A percentile compares a stretch with the other conserved stretches of the same genome.
Conservation (phyloP, 2,113 vertebrate species). For the Leiothrix lutea region DNA sequence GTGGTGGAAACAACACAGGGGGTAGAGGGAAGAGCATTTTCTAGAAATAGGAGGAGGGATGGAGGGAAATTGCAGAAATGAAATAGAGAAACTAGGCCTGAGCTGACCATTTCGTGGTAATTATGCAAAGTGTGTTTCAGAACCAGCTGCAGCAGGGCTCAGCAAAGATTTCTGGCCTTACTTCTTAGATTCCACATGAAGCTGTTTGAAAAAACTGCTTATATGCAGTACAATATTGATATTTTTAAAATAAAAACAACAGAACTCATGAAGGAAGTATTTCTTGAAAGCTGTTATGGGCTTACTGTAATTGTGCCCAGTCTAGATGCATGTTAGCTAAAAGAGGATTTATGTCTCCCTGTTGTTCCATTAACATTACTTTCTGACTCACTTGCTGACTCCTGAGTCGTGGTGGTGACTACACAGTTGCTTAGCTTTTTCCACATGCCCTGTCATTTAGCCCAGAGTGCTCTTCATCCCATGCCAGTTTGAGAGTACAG, state of each 20-base stretch:
- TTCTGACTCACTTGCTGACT: constrained; percentile 24
- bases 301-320: not conserved
- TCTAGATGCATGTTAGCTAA: not conserved
- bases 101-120: not conserved
- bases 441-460: not conserved
- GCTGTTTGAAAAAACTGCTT: not conserved
- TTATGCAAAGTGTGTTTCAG: constrained; percentile 15
- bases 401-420: not conserved
- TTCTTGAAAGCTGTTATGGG: not conserved
- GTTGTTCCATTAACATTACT: not conserved
- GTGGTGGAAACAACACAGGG: not conserved
- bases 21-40: not conserved
- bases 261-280: not conserved
- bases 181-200: not conserved
- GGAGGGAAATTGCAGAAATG: not conserved
- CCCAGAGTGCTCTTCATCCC: not conserved
- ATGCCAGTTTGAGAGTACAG: not conserved
- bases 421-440: not conserved
- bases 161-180: not conserved
- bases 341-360: constrained; percentile 10
- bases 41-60: not conserved
- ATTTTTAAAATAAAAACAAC: not conserved
- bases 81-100: not conserved
- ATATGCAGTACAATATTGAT: not conserved
- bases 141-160: not conserved